Percentiles rank a stretch among this genome's conserved stretches.
Conservation (phyloP, 2,888 invertebrate genomes). For the Kuschelorhynchus macadamiae region DNA sequence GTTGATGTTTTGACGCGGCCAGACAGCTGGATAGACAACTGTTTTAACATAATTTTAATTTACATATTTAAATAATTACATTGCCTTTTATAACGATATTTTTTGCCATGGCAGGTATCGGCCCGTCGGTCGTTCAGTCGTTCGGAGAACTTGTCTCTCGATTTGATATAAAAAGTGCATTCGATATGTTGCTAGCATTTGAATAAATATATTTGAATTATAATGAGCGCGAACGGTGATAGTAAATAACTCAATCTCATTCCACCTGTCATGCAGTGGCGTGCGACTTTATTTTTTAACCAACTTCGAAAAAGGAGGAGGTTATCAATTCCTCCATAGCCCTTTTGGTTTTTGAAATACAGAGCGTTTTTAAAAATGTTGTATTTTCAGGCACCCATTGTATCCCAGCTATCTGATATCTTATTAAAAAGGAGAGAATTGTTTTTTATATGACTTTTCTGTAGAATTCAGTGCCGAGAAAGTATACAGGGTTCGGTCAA, state of each 20-base stretch:
- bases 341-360: no score
- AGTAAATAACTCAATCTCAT: constrained; percentile 33
- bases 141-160: constrained; percentile 3
- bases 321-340: no score
- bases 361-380: no score
- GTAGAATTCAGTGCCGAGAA: no score
- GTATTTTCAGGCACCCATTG: no score
- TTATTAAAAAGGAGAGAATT: no score
- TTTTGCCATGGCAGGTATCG: constrained; percentile 7
- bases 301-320: no score
- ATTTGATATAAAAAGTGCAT: constrained; percentile 27
- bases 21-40: constrained; percentile 25
- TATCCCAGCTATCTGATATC: no score
- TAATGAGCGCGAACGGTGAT: constrained; percentile 18
- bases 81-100: constrained; percentile 10
- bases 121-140: neutral
- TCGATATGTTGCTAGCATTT: constrained; percentile 13
- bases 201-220: constrained; percentile 36
- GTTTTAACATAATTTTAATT: constrained; percentile 24
- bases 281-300: neutral
- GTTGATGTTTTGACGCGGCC: constrained; percentile 12
- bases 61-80: constrained; percentile 25
- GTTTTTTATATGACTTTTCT: no score
- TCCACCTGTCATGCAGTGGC: constrained; percentile 33
- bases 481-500: no score